A percentile compares a stretch with the other conserved stretches of the same genome.
phyloP scores from a whole-genome alignment of 2,888 invertebrate species.

The Ecliptopera silaceata region DNA sequence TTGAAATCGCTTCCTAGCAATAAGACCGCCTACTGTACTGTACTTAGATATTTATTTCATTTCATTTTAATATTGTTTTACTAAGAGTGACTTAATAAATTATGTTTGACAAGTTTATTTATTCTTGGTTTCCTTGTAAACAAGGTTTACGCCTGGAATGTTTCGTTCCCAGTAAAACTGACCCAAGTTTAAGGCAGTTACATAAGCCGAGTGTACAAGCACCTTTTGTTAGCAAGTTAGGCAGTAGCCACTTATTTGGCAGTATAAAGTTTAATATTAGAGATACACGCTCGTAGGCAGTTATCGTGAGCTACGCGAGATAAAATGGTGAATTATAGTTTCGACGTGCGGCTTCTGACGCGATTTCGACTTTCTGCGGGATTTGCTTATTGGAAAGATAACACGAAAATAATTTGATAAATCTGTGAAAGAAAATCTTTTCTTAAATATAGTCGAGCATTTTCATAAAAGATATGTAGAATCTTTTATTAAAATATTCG shows the following conservation, averaged over 20 bases:
- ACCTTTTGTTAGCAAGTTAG: slow-evolving; percentile 13
- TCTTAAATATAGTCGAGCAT: too few relatives aligned
- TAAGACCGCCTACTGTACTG: too few relatives aligned
- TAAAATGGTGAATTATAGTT: slow-evolving; percentile 28
- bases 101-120: too few relatives aligned
- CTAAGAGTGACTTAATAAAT: too few relatives aligned
- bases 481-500: too few relatives aligned
- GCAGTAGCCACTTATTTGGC: slow-evolving; percentile 22
- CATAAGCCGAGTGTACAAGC: neutral
- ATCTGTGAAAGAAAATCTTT: neutral
- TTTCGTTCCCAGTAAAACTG: too few relatives aligned
- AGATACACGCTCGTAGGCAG: slow-evolving; percentile 20
- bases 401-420: neutral
- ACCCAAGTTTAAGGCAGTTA: neutral
- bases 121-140: too few relatives aligned
- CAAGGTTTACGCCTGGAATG: too few relatives aligned
- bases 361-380: neutral
- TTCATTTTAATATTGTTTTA: too few relatives aligned
- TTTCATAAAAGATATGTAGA: too few relatives aligned
- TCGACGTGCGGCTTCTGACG: slow-evolving; percentile 19
- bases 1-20: too few relatives aligned
- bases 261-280: slow-evolving; percentile 34
- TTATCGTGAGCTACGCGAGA: slow-evolving; percentile 25
- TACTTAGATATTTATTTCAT: too few relatives aligned
- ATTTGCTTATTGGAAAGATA: neutral